phyloP scores from a whole-genome alignment of 2,797 vertebrate species.

The Brotula barbata region DNA sequence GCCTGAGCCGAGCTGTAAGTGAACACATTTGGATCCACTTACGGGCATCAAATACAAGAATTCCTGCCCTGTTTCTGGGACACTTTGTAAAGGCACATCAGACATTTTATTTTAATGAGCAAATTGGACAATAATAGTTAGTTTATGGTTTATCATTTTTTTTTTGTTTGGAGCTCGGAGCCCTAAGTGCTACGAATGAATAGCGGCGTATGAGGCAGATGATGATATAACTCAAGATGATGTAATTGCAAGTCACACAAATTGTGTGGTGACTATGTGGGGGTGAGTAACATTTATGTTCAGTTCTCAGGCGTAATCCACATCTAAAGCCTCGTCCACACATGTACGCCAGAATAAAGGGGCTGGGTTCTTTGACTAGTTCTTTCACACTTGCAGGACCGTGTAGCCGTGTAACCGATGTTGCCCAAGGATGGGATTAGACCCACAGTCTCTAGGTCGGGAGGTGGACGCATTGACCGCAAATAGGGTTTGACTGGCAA shows the following conservation, averaged over 20 bases:
- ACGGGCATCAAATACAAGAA: slow-evolving; percentile 44
- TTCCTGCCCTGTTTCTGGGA: slow-evolving; percentile 39
- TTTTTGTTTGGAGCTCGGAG: slow-evolving; percentile 19
- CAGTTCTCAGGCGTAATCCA: not conserved
- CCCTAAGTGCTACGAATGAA: not conserved
- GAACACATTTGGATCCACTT: slow-evolving; percentile 68
- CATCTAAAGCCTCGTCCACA: not conserved
- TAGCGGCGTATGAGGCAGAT: slow-evolving; percentile 1
- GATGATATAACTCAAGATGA: slow-evolving; percentile 23
- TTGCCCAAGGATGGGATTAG: too few relatives aligned
- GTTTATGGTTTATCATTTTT: slow-evolving; percentile 22
- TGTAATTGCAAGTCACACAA: slow-evolving; percentile 10
- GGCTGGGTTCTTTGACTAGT: too few relatives aligned
- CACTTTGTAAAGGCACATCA: slow-evolving; percentile 20
- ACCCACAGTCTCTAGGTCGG: too few relatives aligned
- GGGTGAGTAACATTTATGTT: not conserved
- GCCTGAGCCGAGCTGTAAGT: slow-evolving; percentile 30
- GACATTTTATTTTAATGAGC: slow-evolving; percentile 33
- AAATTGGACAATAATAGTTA: slow-evolving; percentile 43
- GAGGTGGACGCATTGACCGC: too few relatives aligned
- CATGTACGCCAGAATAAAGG: too few relatives aligned
- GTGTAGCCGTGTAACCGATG: too few relatives aligned
- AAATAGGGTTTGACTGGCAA: too few relatives aligned
- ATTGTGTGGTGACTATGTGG: slow-evolving; percentile 7
- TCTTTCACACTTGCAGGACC: too few relatives aligned